phyloP scores from a whole-genome alignment of 2,113 vertebrate species.

The Oenanthe oenanthe region DNA sequence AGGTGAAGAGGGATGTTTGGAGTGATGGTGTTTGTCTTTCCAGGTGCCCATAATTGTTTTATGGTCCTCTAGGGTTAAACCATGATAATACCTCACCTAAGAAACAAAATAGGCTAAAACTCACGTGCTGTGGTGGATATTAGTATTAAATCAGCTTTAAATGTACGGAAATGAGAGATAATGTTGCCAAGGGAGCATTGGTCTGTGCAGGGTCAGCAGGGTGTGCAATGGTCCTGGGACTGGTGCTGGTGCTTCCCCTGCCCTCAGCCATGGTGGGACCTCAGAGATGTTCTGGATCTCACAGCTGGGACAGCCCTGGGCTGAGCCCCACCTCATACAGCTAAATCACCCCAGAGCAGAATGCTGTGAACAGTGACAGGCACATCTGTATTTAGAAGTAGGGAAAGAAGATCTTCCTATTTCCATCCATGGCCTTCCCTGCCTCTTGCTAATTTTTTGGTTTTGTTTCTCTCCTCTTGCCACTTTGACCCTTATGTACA shows the following conservation, averaged over 20 bases:
- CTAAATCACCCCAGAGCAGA: background rate
- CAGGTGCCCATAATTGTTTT: background rate
- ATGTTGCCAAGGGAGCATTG: background rate
- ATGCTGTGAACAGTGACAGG: background rate
- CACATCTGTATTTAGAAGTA: background rate
- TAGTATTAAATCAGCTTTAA: background rate
- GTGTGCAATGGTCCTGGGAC: background rate
- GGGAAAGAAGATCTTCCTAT: background rate
- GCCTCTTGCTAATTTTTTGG: background rate
- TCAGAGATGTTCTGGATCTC: background rate
- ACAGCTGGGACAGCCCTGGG: background rate
- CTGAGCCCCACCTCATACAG: background rate
- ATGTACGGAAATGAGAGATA: background rate
- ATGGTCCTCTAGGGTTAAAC: background rate
- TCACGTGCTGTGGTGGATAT: background rate
- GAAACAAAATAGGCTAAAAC: background rate
- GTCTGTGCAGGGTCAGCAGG: background rate
- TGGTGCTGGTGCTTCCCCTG: background rate
- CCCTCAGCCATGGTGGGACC: background rate
- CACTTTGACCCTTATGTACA: background rate
- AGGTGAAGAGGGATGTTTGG: accelerated
- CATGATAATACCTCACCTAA: background rate
- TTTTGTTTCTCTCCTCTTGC: background rate
- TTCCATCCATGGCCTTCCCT: background rate
- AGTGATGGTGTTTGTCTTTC: background rate